phyloP scores from a whole-genome alignment of 2,797 vertebrate species.

The Pipistrellus pipistrellus region DNA sequence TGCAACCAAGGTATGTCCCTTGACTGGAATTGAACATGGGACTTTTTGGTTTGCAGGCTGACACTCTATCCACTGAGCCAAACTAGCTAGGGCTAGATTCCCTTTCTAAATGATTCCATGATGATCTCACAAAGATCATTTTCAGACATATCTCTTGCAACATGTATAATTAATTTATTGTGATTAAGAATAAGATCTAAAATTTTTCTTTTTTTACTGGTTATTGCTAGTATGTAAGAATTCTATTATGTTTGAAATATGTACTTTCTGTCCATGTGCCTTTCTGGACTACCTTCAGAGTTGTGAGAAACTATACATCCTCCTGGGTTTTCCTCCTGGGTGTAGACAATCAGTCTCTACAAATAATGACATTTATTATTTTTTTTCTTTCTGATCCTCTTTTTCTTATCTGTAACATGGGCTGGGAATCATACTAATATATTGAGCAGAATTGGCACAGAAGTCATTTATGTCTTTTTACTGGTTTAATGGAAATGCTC shows the following conservation, averaged over 20 bases:
- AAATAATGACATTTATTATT: background rate
- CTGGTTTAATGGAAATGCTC: background rate
- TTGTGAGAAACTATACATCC: background rate
- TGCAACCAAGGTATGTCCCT: no score
- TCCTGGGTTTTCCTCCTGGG: background rate
- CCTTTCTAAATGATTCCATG: background rate
- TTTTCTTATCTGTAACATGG: background rate
- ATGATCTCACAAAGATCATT: background rate
- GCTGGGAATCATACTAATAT: background rate
- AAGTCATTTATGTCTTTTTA: background rate
- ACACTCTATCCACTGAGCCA: no score
- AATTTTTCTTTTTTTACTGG: background rate
- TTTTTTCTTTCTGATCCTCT: background rate
- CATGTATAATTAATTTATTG: background rate
- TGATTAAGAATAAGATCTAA: background rate
- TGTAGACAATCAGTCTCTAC: background rate
- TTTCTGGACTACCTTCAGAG: background rate
- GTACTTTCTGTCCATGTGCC: background rate
- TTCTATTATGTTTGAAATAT: background rate
- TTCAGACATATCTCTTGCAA: background rate
- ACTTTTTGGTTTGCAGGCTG: no score
- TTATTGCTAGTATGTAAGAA: background rate
- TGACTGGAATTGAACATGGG: no score
- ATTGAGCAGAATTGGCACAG: background rate
- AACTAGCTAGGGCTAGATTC: background rate